These are phyloP conservation scores for Phlogophora meticulosa DNA, from an alignment of 2,888 invertebrate species.

Conservation along the genomic window DNA sequence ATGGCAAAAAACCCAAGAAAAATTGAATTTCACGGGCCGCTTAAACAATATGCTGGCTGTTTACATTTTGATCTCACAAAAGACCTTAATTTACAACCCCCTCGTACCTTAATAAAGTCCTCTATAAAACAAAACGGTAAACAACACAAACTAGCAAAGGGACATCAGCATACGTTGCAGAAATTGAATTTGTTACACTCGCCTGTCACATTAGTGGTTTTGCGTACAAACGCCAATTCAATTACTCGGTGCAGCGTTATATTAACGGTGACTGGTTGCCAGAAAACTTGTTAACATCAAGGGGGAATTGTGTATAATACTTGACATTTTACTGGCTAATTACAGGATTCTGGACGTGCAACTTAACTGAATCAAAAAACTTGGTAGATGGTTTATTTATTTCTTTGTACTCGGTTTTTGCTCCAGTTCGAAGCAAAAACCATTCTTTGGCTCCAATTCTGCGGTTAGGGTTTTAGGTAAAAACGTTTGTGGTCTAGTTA, in stretches of 20 bases:
- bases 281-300: conserved; percentile 38
- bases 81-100: not conserved
- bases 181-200: conserved; percentile 62
- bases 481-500: conserved; percentile 19
- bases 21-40: too few species aligned
- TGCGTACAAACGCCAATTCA: conserved; percentile 55
- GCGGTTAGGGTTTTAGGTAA: conserved; percentile 15
- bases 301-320: conserved; percentile 33
- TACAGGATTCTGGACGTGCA: conserved; percentile 6
- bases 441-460: not conserved
- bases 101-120: not conserved
- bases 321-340: conserved; percentile 24
- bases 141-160: conserved; percentile 42
- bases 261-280: conserved; percentile 36
- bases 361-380: not conserved
- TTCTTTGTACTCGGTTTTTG: too few species aligned
- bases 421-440: not conserved
- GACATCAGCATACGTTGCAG: conserved; percentile 54
- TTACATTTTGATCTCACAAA: not conserved
- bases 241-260: conserved; percentile 53
- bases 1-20: too few species aligned
- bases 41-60: too few species aligned
- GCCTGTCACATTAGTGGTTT: conserved; percentile 64
- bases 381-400: not conserved
- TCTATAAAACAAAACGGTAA: conserved; percentile 40